These are phyloP conservation scores for Apodemus speciosus DNA, from an alignment of 2,113 vertebrate genomes.

Conservation along the genomic window DNA sequence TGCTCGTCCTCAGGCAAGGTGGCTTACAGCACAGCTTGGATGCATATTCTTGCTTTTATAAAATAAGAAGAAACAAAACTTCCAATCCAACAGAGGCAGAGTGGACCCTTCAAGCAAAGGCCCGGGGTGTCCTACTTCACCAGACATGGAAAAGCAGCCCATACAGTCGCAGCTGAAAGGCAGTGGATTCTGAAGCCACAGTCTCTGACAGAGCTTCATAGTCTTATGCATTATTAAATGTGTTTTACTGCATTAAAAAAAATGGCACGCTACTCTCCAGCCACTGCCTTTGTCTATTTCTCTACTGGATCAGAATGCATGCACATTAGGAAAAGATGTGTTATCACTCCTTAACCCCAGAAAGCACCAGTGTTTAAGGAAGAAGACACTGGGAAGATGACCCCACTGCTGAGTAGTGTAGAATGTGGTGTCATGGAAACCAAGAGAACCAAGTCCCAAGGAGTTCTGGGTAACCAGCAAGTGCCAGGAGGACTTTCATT, in stretches of 20 bases:
- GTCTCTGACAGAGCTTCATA: background rate
- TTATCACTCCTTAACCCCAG: background rate
- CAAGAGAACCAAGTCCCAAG: background rate
- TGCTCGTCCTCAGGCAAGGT: background rate
- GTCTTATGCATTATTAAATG: no score
- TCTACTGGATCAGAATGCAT: background rate
- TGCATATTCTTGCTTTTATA: background rate
- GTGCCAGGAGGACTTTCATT: background rate
- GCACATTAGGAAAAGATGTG: background rate
- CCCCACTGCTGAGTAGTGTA: background rate
- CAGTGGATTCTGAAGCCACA: background rate
- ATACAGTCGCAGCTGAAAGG: background rate
- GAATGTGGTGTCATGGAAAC: background rate
- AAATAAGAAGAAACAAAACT: background rate
- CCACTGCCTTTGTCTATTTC: background rate
- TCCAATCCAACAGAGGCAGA: background rate
- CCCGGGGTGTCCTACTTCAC: background rate
- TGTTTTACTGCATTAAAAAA: no score
- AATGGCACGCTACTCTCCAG: background rate
- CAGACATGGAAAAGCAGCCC: background rate
- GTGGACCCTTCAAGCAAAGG: background rate
- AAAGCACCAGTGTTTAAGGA: constrained; percentile 36
- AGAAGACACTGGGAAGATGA: background rate
- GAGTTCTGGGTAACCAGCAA: background rate
- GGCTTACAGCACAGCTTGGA: no score